Evolutionary conservation across 2,888 invertebrate species (phyloP).

Genomic region (Cerastoderma edule): DNA sequence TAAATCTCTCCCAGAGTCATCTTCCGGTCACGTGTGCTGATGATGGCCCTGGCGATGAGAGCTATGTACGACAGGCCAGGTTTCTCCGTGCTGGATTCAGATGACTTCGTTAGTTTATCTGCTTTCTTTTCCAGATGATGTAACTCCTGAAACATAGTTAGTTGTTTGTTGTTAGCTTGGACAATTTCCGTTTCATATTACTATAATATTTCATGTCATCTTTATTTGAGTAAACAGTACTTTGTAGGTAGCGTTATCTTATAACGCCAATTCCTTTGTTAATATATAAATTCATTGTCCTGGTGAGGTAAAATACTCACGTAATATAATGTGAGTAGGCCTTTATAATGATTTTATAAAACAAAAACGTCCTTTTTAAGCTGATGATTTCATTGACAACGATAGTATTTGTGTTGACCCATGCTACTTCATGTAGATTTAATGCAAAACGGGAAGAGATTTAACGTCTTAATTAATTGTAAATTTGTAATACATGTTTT

Average conservation of each 20-base stretch:
- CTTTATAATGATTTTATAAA: no score
- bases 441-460: neutral
- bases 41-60: conserved; percentile 81
- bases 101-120: conserved; percentile 28
- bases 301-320: no score
- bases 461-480: neutral
- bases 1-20: conserved; percentile 82
- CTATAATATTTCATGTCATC: no score
- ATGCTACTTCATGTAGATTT: neutral
- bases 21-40: conserved; percentile 74
- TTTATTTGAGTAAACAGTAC: no score
- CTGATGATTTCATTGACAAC: no score
- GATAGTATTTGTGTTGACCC: neutral
- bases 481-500: no score
- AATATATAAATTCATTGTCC: no score
- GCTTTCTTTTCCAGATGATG: conserved; percentile 57
- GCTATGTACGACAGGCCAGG: conserved; percentile 81
- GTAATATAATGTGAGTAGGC: no score
- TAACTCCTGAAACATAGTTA: conserved; percentile 38
- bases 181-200: no score
- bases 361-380: no score
- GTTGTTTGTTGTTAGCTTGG: neutral
- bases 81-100: conserved; percentile 55
- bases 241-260: no score
- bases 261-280: no score